Conservation (phyloP, 2,888 invertebrate species). For the Epirrhoe alternata region DNA sequence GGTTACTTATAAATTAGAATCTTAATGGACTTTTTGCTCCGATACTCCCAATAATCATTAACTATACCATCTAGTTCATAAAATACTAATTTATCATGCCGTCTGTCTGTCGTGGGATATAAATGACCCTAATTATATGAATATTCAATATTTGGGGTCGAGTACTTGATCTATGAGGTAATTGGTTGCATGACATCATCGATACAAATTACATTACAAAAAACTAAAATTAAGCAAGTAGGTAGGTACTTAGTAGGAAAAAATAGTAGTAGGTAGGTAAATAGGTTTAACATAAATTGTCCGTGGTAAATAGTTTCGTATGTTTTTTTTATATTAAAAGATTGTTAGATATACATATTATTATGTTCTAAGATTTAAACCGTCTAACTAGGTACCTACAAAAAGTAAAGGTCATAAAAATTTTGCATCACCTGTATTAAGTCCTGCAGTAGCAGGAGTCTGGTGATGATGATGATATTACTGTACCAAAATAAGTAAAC, state of each 20-base stretch:
- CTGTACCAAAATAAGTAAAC: background rate
- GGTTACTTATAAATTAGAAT: background rate
- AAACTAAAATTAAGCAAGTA: background rate
- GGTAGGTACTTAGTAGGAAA: background rate
- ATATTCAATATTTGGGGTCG: slow-evolving; percentile 43
- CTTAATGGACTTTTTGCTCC: slow-evolving; percentile 17
- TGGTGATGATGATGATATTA: too few species aligned
- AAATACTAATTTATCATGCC: slow-evolving; percentile 42
- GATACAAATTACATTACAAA: background rate
- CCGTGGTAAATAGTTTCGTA: too few species aligned
- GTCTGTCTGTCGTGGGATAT: slow-evolving; percentile 40
- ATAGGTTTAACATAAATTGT: too few species aligned
- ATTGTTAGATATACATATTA: too few species aligned
- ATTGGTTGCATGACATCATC: slow-evolving; percentile 32
- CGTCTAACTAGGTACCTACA: too few species aligned
- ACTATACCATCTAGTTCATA: slow-evolving; percentile 22
- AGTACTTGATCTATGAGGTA: slow-evolving; percentile 37
- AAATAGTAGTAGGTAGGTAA: too few species aligned
- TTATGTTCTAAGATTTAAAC: too few species aligned
- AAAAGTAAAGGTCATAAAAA: too few species aligned
- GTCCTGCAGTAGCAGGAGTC: too few species aligned
- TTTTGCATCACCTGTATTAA: too few species aligned
- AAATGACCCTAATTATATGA: slow-evolving; percentile 45
- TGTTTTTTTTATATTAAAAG: too few species aligned
- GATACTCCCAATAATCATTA: slow-evolving; percentile 29